Evolutionary conservation across 2,113 vertebrate species (phyloP), one percentile per base, ranked within the genome.

Genomic region (Albula glossodonta): DNA sequence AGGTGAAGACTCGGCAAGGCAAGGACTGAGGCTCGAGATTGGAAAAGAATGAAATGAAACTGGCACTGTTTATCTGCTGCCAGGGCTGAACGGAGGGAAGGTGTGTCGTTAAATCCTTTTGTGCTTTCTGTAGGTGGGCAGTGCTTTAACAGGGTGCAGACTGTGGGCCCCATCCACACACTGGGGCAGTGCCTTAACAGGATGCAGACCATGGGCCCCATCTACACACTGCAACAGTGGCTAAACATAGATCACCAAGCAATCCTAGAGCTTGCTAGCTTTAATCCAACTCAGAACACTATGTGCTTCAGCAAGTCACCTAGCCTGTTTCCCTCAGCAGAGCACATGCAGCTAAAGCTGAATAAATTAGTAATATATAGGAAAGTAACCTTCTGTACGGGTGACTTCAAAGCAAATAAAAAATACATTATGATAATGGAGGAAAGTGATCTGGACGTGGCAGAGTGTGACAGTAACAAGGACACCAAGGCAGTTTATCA

Each of bases 1-100:
- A 82, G 85, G 80, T 82, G 81, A 86, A 89, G 89, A 86, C 85
- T 87, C 88, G 87, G 91, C 85, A 89, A 88, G 90, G 92, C 92
- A 93, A 94, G 87, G 83, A 51, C 92, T 91, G 93, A 94, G 93
- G 93, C 93, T 86, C 86, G 91, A 79, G 86, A 90, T 88, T 90
- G 52, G 10, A 50, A 57, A 80, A 53, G 31, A 49, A 57, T 51
- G 77, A 83, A 83, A 50, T 77, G 15, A 17, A 87, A n/a, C 87
- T 66, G 83, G 53, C 41, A 83, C 85, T 88, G 86, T 77, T 89
- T 91, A 90, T 90, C 83, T 89, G 85, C 88, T 80, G 15, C 50
- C 84, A 89, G 60, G 31, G 51, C 86, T 48, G 70, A 84, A 85
- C 78, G 49, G 48, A 22, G n/a, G 70, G 53, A 56, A 79, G 22